A percentile compares a stretch with the other conserved stretches of the same genome.
Conservation (phyloP, 2,888 invertebrate species). For the Odontothrips loti region DNA sequence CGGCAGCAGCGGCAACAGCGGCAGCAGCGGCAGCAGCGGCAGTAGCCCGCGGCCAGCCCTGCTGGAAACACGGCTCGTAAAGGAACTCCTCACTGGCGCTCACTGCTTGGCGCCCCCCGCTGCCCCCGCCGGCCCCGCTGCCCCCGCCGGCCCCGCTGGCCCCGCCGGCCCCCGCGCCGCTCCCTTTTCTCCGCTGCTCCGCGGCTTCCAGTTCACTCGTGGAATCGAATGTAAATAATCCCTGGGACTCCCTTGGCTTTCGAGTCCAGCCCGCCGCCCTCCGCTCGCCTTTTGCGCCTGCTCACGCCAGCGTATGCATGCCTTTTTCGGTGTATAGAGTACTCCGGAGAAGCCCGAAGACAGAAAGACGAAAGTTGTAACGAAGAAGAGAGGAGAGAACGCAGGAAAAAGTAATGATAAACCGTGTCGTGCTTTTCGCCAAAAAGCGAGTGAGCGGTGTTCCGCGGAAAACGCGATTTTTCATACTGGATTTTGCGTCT, state of each 20-base stretch:
- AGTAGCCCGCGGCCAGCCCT: not conserved
- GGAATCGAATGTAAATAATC: conserved; percentile 19
- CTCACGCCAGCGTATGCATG: too few species aligned
- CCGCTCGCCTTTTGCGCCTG: too few species aligned
- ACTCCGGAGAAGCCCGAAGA: too few species aligned
- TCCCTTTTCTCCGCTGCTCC: not conserved
- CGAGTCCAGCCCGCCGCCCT: not conserved
- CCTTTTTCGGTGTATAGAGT: too few species aligned
- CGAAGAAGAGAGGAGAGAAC: too few species aligned
- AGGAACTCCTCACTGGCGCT: not conserved
- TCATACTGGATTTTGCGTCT: too few species aligned
- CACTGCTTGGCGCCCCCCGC: not conserved
- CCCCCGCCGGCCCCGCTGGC: not conserved
- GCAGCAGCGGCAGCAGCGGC: too few species aligned
- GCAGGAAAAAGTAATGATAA: too few species aligned
- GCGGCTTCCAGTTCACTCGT: not conserved
- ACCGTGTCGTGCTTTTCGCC: too few species aligned
- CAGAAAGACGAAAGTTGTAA: too few species aligned
- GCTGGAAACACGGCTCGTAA: conserved; percentile 22
- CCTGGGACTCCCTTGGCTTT: not conserved
- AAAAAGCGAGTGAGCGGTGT: too few species aligned
- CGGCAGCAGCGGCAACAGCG: not conserved
- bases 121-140: not conserved
- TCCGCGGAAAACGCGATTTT: too few species aligned
- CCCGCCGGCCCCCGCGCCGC: not conserved